Evolutionary conservation across 37 sponge, comb jelly and placozoan genomes (phyloP).

Genomic region (Chondrosia reniformis): DNA sequence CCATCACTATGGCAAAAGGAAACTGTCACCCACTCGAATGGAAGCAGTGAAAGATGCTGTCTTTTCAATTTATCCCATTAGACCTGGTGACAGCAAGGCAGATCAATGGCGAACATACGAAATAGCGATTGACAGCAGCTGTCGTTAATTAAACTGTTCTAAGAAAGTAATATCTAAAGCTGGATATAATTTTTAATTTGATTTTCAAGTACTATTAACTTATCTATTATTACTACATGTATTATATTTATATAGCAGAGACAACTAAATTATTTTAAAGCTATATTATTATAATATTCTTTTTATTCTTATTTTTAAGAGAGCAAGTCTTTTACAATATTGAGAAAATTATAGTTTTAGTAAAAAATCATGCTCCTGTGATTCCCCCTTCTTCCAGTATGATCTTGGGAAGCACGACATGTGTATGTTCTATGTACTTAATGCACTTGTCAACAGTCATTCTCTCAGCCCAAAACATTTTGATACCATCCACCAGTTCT

Average conservation of each 20-base stretch:
- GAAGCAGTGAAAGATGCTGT: neutral
- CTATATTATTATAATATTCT: too few relatives aligned
- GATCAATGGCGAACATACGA: neutral
- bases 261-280: too few relatives aligned
- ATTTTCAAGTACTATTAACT: neutral
- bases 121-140: neutral
- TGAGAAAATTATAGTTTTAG: neutral
- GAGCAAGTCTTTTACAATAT: too few relatives aligned
- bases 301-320: too few relatives aligned
- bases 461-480: neutral
- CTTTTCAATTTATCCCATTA: neutral
- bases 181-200: too few relatives aligned
- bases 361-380: neutral
- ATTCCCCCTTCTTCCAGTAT: neutral
- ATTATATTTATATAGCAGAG: too few relatives aligned
- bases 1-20: neutral
- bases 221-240: too few relatives aligned
- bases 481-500: neutral
- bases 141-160: neutral
- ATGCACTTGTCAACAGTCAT: constrained; percentile 1
- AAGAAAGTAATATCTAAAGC: neutral
- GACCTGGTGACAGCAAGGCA: neutral
- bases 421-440: neutral
- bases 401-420: neutral
- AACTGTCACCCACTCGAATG: neutral